Evolutionary conservation across 2,113 vertebrate genomes (phyloP).

Genomic region (Steatornis caripensis): DNA sequence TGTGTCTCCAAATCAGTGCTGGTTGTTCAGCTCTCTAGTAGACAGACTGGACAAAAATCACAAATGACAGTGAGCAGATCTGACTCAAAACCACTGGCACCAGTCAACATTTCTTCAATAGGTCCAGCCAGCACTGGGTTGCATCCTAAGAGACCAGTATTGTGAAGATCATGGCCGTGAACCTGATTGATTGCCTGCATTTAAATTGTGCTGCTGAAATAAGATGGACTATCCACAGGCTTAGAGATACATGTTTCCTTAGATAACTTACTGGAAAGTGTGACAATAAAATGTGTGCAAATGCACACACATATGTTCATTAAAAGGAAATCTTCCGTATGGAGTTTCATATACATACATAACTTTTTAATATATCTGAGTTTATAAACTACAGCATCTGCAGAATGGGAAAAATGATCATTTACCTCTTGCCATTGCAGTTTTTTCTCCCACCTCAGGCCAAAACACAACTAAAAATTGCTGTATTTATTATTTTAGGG

Average conservation of each 20-base stretch:
- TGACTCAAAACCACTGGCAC: background rate
- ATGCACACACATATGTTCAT: background rate
- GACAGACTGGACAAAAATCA: background rate
- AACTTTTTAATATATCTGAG: background rate
- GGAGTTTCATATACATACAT: background rate
- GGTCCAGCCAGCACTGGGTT: background rate
- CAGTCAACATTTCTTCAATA: background rate
- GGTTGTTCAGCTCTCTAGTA: background rate
- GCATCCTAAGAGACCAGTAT: background rate
- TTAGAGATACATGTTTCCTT: background rate
- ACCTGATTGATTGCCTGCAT: background rate
- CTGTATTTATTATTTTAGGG: background rate
- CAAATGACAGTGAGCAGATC: accelerated
- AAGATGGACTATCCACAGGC: background rate
- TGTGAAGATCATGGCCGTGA: background rate
- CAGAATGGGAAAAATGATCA: background rate
- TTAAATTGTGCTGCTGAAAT: background rate
- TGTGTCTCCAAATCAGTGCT: background rate
- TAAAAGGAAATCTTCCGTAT: background rate
- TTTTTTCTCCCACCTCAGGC: background rate
- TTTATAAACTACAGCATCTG: background rate
- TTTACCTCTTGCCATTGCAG: background rate
- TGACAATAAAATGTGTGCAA: background rate
- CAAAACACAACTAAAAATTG: background rate
- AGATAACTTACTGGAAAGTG: background rate